Evolutionary conservation across 2,113 vertebrate genomes (phyloP).

Genomic region (Malurus alboscapulatus): DNA sequence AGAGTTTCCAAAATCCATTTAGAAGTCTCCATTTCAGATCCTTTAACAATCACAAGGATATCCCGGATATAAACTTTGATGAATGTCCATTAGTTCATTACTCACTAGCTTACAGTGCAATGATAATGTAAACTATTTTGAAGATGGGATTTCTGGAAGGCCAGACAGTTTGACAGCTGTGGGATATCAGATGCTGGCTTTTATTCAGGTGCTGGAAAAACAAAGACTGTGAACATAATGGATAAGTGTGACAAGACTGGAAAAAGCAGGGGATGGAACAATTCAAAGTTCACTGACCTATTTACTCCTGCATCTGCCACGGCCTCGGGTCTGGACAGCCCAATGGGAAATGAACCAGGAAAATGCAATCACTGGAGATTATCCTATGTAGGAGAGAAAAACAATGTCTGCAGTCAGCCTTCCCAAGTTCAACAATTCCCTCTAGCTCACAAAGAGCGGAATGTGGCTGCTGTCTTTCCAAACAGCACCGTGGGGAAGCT

Average conservation of each 20-base stretch:
- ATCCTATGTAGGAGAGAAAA: background rate
- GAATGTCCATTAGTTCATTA: background rate
- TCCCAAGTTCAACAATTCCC: background rate
- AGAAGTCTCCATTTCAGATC: background rate
- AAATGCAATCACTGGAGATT: slow-evolving; percentile 42
- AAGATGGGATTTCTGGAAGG: slow-evolving; percentile 4
- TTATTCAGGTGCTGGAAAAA: slow-evolving; percentile 25
- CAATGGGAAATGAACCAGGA: slow-evolving; percentile 20
- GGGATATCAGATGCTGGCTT: slow-evolving; percentile 18
- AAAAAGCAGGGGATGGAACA: background rate
- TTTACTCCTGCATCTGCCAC: slow-evolving; percentile 1
- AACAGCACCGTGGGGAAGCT: background rate
- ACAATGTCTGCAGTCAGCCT: background rate
- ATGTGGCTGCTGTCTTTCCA: background rate
- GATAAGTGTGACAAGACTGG: background rate
- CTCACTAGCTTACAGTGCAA: background rate
- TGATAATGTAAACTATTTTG: background rate
- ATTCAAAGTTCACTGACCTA: slow-evolving; percentile 29
- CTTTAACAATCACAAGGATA: background rate
- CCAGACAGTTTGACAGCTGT: slow-evolving; percentile 15
- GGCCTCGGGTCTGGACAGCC: background rate
- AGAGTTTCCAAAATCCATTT: background rate
- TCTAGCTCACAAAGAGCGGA: background rate
- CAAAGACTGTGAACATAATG: background rate
- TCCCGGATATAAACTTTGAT: background rate